Evolutionary conservation across 2,113 vertebrate genomes (phyloP).

Genomic region (Oreochromis niloticus): DNA sequence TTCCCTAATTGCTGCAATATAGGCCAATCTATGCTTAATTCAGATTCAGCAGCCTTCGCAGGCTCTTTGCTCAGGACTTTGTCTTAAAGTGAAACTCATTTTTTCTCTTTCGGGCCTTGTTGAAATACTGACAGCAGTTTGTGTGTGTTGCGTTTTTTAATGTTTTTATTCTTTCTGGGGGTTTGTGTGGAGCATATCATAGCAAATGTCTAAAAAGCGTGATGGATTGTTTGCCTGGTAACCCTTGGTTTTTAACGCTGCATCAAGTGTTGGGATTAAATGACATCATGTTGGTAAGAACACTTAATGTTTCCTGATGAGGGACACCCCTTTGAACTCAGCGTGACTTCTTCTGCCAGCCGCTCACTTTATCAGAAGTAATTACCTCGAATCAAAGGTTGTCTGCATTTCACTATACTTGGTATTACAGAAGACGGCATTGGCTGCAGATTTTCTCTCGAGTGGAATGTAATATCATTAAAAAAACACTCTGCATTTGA

Average conservation of each 20-base stretch:
- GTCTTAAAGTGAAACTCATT: slow-evolving; percentile 38
- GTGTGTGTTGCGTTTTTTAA: neutral
- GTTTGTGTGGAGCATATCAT: slow-evolving; percentile 15
- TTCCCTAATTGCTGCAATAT: slow-evolving; percentile 59
- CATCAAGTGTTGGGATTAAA: slow-evolving; percentile 54
- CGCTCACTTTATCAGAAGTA: slow-evolving; percentile 43
- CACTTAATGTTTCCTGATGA: slow-evolving; percentile 55
- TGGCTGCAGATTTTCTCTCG: neutral
- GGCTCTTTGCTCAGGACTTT: slow-evolving; percentile 15
- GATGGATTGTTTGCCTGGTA: slow-evolving; percentile 53
- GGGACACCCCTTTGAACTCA: slow-evolving; percentile 68
- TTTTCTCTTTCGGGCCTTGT: neutral
- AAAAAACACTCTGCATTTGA: neutral
- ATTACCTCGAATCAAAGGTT: slow-evolving; percentile 31
- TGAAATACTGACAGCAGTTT: neutral
- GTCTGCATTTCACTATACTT: neutral
- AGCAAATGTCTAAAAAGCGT: slow-evolving; percentile 10
- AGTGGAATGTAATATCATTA: neutral
- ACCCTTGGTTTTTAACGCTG: slow-evolving; percentile 48
- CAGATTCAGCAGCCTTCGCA: slow-evolving; percentile 52
- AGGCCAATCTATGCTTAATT: slow-evolving; percentile 75
- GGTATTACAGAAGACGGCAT: neutral
- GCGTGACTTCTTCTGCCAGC: slow-evolving; percentile 26
- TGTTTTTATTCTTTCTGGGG: neutral
- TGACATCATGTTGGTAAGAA: slow-evolving; percentile 66